Base-by-base conservation (phyloP, 1,140 invertebrate genomes). In the Coelopa frigida region DNA sequence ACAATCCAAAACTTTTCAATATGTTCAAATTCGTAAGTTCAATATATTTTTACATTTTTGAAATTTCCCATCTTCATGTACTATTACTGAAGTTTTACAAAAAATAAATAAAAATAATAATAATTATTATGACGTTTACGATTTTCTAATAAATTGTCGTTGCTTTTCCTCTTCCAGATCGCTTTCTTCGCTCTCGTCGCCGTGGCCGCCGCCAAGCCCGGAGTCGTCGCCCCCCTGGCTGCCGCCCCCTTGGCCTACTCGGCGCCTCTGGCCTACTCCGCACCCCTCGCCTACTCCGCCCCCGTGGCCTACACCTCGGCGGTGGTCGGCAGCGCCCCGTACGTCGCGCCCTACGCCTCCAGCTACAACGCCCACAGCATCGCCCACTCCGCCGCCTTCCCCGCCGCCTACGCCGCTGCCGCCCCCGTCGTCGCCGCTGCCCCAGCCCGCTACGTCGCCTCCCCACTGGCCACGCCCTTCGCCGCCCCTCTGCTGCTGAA, bases 261-360 rank as follows among this genome's bases (percentile, higher is more conserved):
- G 12, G 15, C 36, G n/a, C n/a, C 36, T 15, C 27, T 29, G 7
- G 42, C 43, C 12, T 44, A 44, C 32, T 50, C 54, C 5, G 50
- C 58, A 48, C 58, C 58, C 26, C 20, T 61, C 51, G 58, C 57
- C 40, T 64, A 61, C 43, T 59, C 61, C 7, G 53, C n/a, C n/a
- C n/a, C n/a, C n/a, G n/a, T n/a, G n/a, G n/a, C 69, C 5, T n/a
- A n/a, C n/a, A n/a, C n/a, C n/a, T 45, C 49, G 1, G 38, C 43
- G 2, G 61, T 67, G 21, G 58, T 65, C 29, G 66, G 68, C 27
- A 57, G 53, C 44, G 62, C 62, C 27, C 72, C 75, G 50, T 73
- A 72, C 43, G 73, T 72, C 12, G 75, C 75, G 47, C 72, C 74
- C 2, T 75, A 77, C 44, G 58, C 58, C 49, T 62, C 61, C 49